Percentiles rank a stretch among this genome's conserved stretches.
Evolutionary conservation across 2,113 vertebrate species (phyloP).

Genomic region (Oplegnathus fasciatus): DNA sequence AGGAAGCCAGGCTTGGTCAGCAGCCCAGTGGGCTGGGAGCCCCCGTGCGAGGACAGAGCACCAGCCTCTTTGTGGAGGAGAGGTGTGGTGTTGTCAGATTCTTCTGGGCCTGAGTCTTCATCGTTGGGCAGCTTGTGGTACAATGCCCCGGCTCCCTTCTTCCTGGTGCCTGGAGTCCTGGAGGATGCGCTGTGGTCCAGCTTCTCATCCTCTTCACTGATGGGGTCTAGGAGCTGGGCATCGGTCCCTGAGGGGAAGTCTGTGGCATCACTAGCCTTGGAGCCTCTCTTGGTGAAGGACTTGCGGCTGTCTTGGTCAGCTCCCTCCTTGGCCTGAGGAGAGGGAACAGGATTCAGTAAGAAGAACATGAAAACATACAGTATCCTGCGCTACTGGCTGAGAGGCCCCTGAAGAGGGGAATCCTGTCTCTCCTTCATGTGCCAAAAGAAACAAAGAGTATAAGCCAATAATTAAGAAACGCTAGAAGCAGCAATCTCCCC

Average conservation of each 20-base stretch:
- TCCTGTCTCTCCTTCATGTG: slow-evolving; percentile 29
- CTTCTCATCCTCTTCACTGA: slow-evolving; percentile 97
- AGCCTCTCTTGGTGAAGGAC: slow-evolving; percentile 88
- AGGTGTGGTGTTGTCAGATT: slow-evolving; percentile 93
- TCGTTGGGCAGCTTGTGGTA: slow-evolving; percentile 95
- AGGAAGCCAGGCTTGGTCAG: slow-evolving; percentile 88
- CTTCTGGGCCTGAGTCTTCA: slow-evolving; percentile 93
- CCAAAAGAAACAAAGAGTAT: slow-evolving; percentile 64
- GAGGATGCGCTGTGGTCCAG: slow-evolving; percentile 88
- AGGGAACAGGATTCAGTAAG: slow-evolving; percentile 50
- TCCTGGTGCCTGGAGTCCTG: slow-evolving; percentile 87
- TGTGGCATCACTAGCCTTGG: slow-evolving; percentile 84
- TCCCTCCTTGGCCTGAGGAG: slow-evolving; percentile 85
- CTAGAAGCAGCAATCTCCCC: slow-evolving; percentile 44
- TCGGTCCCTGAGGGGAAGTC: slow-evolving; percentile 89
- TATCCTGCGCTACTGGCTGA: slow-evolving; percentile 25
- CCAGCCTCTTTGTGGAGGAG: slow-evolving; percentile 88
- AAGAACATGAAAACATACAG: slow-evolving; percentile 61
- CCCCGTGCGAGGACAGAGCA: slow-evolving; percentile 57
- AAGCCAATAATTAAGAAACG: slow-evolving; percentile 60
- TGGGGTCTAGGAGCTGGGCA: slow-evolving; percentile 91
- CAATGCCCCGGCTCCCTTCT: slow-evolving; percentile 87
- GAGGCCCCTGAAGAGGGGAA: slow-evolving; percentile 48
- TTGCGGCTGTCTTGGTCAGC: slow-evolving; percentile 90
- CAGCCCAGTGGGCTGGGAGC: slow-evolving; percentile 79